Evolutionary conservation across 2,113 vertebrate genomes (phyloP), one percentile per base, ranked within the genome.

Genomic region (Bos indicus): DNA sequence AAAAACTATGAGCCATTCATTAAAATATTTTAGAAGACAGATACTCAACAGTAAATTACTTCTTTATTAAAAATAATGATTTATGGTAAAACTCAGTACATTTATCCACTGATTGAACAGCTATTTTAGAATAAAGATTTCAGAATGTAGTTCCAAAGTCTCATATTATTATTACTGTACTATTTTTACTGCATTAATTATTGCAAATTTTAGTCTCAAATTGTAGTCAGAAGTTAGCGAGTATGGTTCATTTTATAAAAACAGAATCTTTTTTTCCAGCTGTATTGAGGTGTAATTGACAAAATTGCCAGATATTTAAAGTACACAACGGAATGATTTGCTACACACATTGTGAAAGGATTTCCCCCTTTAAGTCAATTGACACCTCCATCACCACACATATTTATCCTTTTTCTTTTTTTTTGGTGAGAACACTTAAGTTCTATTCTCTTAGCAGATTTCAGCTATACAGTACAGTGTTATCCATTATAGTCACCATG

Each of bases 21-120:
- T 71, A 71, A 52, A 74, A 77, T 51, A 56, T 43, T 95, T 80
- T 21, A 93, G 51, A 78, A 51, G 51, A 74, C 59, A 57, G 54
- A 88, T 25, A 85, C 5, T 74, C 86, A 90, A n/a, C 8, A 71
- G 26, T 78, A 95, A 64, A 82, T 86, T 60, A 43, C 13, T 57
- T 86, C 43, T 92, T 60, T 85, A 71, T 86, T 89, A 46, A 96
- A 96, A 97, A 60, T 25, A 89, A 28, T 43, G 86, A 43, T 33
- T 91, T 85, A 23, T 59, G 26, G 33, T 95, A 92, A 94, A 87
- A 88, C 15, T 17, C 10, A 51, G 59, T n/a, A 87, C 17, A 16
- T 80, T 85, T 96, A 48, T 15, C 33, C 71, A 71, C 7, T 48
- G 46, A 56, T 5, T 17, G 89, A 88, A 88, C 17, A 46, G 19